These are phyloP conservation scores for Diploscapter pachys DNA, from an alignment of 1,140 invertebrate species.

Conservation along the genomic window DNA sequence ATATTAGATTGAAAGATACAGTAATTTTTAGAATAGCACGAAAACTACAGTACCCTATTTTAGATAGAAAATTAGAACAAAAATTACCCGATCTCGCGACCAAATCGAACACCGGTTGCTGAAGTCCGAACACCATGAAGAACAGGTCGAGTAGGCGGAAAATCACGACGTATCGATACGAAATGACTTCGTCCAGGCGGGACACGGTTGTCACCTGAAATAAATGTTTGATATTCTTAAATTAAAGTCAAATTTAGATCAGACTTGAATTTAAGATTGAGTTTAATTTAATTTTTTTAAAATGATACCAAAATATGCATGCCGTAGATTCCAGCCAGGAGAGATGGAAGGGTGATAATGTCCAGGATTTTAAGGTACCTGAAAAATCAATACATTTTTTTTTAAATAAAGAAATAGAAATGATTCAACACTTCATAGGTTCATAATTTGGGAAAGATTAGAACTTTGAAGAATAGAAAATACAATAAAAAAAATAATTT, in stretches of 20 bases:
- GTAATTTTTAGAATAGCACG: too few species aligned
- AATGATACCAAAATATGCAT: conserved; percentile 53
- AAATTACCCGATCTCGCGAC: conserved; percentile 49
- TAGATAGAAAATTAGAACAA: too few species aligned
- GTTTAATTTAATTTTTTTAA: too few species aligned
- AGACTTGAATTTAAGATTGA: conserved; percentile 45
- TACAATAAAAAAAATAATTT: not conserved
- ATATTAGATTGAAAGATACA: too few species aligned
- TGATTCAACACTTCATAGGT: too few species aligned
- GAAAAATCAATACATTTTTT: conserved; percentile 16
- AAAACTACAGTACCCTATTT: too few species aligned
- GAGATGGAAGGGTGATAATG: conserved; percentile 50
- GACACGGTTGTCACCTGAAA: conserved; percentile 2
- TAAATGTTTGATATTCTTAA: not conserved
- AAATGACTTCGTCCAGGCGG: conserved; percentile 45
- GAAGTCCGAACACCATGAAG: conserved; percentile 51
- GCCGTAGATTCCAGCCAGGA: conserved; percentile 51
- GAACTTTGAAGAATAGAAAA: conserved; percentile 7
- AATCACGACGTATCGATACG: conserved; percentile 49
- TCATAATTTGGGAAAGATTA: too few species aligned
- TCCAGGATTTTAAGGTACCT: conserved; percentile 49
- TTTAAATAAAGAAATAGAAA: not conserved
- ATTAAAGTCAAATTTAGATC: conserved; percentile 8
- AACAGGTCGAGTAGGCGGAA: conserved; percentile 51
- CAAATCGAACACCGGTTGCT: conserved; percentile 50